phyloP scores from a whole-genome alignment of 2,113 vertebrate genomes.

The Nipponia nippon region DNA sequence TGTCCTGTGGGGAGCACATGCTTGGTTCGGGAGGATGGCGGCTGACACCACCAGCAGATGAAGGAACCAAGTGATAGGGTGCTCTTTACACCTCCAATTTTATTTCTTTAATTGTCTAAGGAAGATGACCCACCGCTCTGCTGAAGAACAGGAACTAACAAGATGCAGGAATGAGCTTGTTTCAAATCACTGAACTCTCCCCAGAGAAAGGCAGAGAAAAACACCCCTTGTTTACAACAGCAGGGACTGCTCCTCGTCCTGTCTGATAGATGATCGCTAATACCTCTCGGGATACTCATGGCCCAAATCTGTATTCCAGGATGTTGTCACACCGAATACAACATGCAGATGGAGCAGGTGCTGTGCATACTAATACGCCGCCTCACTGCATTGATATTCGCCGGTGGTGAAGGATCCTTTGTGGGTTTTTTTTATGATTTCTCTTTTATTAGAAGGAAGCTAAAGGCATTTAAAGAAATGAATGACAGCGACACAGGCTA shows the following conservation, averaged over 20 bases:
- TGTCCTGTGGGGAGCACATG: fast-evolving
- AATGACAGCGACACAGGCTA: not conserved
- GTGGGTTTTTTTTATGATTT: constrained; percentile 2
- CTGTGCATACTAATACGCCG: not conserved
- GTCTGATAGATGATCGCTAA: not conserved
- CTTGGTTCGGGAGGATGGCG: fast-evolving
- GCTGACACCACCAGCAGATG: not conserved
- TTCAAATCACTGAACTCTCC: not conserved
- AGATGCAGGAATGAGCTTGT: constrained; percentile 1
- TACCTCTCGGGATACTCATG: not conserved
- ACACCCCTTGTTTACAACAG: constrained; percentile 31
- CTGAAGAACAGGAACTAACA: not conserved
- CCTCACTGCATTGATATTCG: not conserved
- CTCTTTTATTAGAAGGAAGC: constrained; percentile 51
- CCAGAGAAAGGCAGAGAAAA: constrained; percentile 15
- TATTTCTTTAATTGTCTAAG: not conserved
- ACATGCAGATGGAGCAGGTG: constrained; percentile 13
- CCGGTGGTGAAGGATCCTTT: not conserved
- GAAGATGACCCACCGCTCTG: not conserved
- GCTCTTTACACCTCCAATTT: not conserved
- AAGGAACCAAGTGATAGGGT: not conserved
- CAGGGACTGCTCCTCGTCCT: constrained; percentile 8
- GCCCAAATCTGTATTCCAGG: constrained; percentile 53
- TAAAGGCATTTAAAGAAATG: constrained; percentile 16
- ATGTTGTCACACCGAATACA: constrained; percentile 17